These are phyloP conservation scores for Hemicentrotus pulcherrimus DNA, from an alignment of 35 echinoderm and acorn worm genomes.

Conservation along the genomic window DNA sequence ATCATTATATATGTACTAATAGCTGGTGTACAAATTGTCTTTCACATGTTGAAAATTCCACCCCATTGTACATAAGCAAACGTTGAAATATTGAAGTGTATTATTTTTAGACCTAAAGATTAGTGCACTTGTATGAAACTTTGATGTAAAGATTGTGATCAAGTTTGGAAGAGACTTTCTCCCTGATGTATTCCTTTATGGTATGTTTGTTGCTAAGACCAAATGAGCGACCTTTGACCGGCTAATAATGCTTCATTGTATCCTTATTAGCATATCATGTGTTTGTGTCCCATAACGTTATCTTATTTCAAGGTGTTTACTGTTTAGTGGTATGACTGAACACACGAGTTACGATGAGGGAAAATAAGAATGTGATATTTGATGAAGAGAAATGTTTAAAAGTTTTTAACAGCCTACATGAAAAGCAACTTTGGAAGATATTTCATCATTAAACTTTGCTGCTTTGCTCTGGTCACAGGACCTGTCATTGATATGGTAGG, in stretches of 20 bases:
- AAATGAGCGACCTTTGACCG: neutral
- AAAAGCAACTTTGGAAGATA: too few species aligned
- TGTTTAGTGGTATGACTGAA: neutral
- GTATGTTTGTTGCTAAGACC: neutral
- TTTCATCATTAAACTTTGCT: too few species aligned
- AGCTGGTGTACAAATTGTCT: slow-evolving; percentile 2
- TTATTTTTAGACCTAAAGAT: neutral
- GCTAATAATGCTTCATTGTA: neutral
- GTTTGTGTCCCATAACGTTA: neutral
- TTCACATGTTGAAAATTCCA: slow-evolving; percentile 27
- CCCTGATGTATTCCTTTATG: neutral
- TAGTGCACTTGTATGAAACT: neutral
- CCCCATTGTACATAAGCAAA: slow-evolving; percentile 26
- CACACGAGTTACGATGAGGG: neutral
- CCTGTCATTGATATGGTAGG: too few species aligned
- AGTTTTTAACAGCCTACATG: too few species aligned
- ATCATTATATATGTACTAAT: neutral
- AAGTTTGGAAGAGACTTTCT: neutral
- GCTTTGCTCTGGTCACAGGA: too few species aligned
- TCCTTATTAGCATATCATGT: neutral
- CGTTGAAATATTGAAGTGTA: slow-evolving; percentile 22
- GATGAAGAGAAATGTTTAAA: too few species aligned
- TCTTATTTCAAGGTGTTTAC: neutral
- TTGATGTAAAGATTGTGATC: neutral
- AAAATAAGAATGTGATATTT: neutral